Conservation (phyloP, 2,888 invertebrate species). For the Heliconius charithonia region DNA sequence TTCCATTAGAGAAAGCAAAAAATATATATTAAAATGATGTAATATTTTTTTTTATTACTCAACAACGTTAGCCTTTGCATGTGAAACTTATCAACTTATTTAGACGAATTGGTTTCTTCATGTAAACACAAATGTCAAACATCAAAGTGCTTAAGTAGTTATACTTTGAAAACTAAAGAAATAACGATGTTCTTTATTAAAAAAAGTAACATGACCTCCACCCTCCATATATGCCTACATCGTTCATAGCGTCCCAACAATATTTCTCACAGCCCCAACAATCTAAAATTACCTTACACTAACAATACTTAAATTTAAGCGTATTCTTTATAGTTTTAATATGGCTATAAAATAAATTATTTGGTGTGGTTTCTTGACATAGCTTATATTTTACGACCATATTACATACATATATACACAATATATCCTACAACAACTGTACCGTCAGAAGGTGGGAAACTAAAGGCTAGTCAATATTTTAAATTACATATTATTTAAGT, state of each 20-base stretch:
- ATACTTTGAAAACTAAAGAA: not conserved
- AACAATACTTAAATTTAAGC: conserved; percentile 45
- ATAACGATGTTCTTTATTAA: not conserved
- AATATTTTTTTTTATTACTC: no score
- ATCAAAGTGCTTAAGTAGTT: no score
- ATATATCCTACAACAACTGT: conserved; percentile 4
- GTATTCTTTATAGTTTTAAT: conserved; percentile 40
- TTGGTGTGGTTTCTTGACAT: conserved; percentile 33
- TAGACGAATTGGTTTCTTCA: no score
- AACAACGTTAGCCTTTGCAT: no score
- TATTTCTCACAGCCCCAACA: conserved; percentile 44
- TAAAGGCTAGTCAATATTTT: conserved; percentile 15
- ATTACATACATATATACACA: conserved; percentile 15
- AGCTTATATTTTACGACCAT: conserved; percentile 23
- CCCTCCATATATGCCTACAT: conserved; percentile 4
- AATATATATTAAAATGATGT: no score
- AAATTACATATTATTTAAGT: conserved; percentile 1
- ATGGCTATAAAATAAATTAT: conserved; percentile 36
- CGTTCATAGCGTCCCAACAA: conserved; percentile 26
- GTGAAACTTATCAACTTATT: no score
- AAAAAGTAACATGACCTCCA: not conserved
- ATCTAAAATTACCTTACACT: conserved; percentile 38
- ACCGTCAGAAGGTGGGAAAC: conserved; percentile 25
- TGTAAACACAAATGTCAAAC: no score
- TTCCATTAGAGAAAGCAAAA: no score